Base-by-base conservation (phyloP, 2,113 vertebrate species). In the Tringa solitaria region DNA sequence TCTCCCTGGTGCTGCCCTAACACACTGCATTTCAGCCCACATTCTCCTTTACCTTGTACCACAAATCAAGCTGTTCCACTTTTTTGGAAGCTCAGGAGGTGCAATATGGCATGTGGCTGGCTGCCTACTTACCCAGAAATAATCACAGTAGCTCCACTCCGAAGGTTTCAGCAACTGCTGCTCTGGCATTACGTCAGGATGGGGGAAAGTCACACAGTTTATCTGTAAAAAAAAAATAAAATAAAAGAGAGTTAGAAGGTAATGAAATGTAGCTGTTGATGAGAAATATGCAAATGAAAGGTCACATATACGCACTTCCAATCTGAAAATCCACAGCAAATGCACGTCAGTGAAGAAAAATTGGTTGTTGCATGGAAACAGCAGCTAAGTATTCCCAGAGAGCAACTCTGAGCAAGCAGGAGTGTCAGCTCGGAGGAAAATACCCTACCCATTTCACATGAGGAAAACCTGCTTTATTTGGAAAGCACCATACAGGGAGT, bases 91-190 rank as follows among this genome's bases (percentile, higher is more conserved):
- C 89, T 94, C 70, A 46, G 77, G 61, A 92, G 77, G 81, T 89
- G 78, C 87, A 89, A 68, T 61, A 80, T 64, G 84, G 82, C 94
- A 97, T 95, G 91, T 96, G 91, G 95, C 91, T 93, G 78, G 70
- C 90, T 96, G 96, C 90, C 94, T 65, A 83, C 98, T 98, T 98
- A 99, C 99, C 99, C 99, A 99, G 96, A 99, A 99, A 97, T 99
- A 99, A 98, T 99, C 99, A 33, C 99, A 99, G 98, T 99, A 99
- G 98, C 99, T 99, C 99, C 99, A 99, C 90, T 99, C 99, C 0
- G 97, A 97, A 16, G 99, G 99, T 79, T 99, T 99, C 93, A 99
- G 98, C 90, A 99, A 98, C 97, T 99, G 99, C 94, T 99, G 99
- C 89, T 99, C 99, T 1, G 98, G 97, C 98, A 99, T 98, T 60